A percentile compares a stretch with the other conserved stretches of the same genome.
Conservation (phyloP, 1,140 invertebrate genomes). For the Apis cerana region DNA sequence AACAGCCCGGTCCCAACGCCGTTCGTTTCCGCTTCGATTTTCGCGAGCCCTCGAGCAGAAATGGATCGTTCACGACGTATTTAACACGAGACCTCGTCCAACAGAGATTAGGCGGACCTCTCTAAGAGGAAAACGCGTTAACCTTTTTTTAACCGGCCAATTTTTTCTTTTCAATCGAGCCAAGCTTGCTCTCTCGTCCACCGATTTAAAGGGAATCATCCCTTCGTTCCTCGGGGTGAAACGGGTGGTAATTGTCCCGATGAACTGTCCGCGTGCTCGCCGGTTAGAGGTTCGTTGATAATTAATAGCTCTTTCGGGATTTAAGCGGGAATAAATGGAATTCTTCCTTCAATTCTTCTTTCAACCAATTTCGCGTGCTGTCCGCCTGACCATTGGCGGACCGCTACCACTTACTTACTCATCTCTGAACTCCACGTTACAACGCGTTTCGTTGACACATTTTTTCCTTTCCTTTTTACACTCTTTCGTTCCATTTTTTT, state of each 20-base stretch:
- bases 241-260: not conserved
- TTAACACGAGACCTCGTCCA: constrained; percentile 18
- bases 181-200: not conserved
- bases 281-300: not conserved
- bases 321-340: not conserved
- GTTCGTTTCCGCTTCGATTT: constrained; percentile 2
- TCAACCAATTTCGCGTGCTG: too few species aligned
- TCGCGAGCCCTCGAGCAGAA: constrained; percentile 1
- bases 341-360: too few species aligned
- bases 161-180: constrained; percentile 46
- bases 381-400: not conserved
- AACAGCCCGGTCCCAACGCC: constrained; percentile 27
- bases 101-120: constrained; percentile 37
- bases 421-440: too few species aligned
- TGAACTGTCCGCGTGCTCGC: too few species aligned
- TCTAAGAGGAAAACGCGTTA: constrained; percentile 14
- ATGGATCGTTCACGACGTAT: constrained; percentile 46
- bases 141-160: constrained; percentile 15
- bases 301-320: not conserved
- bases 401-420: too few species aligned
- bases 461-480: too few species aligned
- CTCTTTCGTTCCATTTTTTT: too few species aligned
- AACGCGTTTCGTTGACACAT: too few species aligned
- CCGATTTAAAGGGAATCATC: not conserved
- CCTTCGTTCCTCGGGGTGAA: not conserved